phyloP scores from a whole-genome alignment of 2,888 invertebrate genomes.

The Pristionchus japonicus region DNA sequence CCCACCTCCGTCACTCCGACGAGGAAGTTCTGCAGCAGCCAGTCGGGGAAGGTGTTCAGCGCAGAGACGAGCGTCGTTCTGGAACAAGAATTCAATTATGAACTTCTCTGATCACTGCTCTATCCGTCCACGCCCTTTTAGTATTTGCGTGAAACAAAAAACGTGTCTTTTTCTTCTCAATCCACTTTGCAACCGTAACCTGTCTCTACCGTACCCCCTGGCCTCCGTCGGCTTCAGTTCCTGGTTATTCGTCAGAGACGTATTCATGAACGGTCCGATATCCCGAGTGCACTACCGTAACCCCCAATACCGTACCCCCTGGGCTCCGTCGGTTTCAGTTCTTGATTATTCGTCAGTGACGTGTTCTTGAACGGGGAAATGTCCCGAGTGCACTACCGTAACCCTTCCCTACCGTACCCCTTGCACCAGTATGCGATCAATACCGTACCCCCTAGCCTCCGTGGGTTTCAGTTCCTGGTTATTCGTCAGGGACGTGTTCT shows the following conservation, averaged over 20 bases:
- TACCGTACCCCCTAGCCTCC: conserved; percentile 30
- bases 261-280: conserved; percentile 26
- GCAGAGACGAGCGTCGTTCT: neutral
- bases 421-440: too few relatives aligned
- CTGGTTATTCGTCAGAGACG: neutral
- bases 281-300: conserved; percentile 39
- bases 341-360: neutral
- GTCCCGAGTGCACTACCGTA: conserved; percentile 40
- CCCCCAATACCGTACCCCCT: conserved; percentile 10
- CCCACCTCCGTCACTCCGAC: conserved; percentile 4
- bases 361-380: conserved; percentile 31
- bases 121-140: too few relatives aligned
- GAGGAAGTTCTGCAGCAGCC: conserved; percentile 44
- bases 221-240: conserved; percentile 8
- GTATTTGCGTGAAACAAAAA: too few relatives aligned
- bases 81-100: neutral
- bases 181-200: neutral
- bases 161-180: too few relatives aligned
- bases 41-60: conserved; percentile 16
- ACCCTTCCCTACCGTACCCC: too few relatives aligned
- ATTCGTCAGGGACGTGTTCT: conserved; percentile 1
- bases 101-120: neutral
- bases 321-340: neutral
- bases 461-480: conserved; percentile 3
- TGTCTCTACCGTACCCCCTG: conserved; percentile 23